Base-by-base conservation (phyloP, 2,888 invertebrate genomes). In the Drosophila anomelani region DNA sequence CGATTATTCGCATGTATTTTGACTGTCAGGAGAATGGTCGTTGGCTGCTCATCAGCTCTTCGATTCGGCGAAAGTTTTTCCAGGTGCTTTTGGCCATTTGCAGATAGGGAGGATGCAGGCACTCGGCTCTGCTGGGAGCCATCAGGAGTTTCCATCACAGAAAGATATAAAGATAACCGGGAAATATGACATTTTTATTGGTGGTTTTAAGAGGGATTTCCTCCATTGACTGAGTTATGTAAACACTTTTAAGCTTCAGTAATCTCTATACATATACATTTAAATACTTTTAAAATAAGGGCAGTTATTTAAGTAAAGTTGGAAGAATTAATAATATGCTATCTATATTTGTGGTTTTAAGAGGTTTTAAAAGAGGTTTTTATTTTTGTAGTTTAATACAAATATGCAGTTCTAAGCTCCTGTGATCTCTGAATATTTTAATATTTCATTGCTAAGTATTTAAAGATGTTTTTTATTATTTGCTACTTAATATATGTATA, bases 11-110 rank as follows among this genome's bases (percentile, higher is more conserved):
- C 75, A 75, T 75, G 69, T 69, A 75, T 58, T 75, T 57, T 55
- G 74, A 43, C 56, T 68, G 60, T 54, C 60, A 47, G 58, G 63
- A 71, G 76, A 80, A 86, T 69, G 58, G 64, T 73, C 84, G 76
- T 70, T 75, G 78, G 68, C 68, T 70, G 58, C 54, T 58, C 62
- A 53, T 62, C 53, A 56, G 69, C 36, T 60, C 38, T 55, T 61
- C 55, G 63, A 66, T 77, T 81, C 53, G 80, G 82, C 80, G 87
- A 84, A 84, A 86, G 87, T 87, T 80, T 57, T 32, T 17, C 41
- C 54, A 58, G 43, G n/a, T 55, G 10, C 43, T 38, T 49, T 23
- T 13, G 41, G 43, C 32, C 41, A 39, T 39, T 57, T 29, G 26
- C 26, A 41, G 57, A 23, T 54, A 26, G 38, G 66, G 55, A 47